Evolutionary conservation across 2,113 vertebrate species (phyloP), one percentile per base, ranked within the genome.

Genomic region (Tychaedon coryphoeus): DNA sequence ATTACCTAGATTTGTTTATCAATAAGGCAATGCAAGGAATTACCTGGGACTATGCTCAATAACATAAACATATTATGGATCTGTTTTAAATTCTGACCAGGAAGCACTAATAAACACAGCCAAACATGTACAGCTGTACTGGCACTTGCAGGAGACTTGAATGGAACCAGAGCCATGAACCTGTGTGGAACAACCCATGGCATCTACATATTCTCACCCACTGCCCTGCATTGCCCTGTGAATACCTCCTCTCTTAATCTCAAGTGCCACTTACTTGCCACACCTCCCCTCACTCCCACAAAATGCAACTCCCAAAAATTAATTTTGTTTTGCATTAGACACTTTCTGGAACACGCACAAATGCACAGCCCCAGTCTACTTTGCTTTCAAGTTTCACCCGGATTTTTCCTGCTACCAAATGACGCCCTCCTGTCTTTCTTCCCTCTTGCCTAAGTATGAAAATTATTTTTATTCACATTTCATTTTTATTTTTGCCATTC

Each of bases 151-250:
- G 38, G 58, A 17, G 7, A 50, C 50, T 23, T 58, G 45, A 71
- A 88, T 67, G n/a, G 33, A 86, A 60, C 12, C 0, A 1, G 20
- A 80, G 26, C 29, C 51, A 42, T 8, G 9, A 72, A 57, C 6
- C 31, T 8, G 2, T 4, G 6, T 15, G 33, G 19, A 65, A 33
- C 8, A 57, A 80, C 20, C 5, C 80, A 48, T 7, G 57, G 36
- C 25, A 50, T 10, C 13, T 23, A 40, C 9, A 13, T 15, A 61
- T 10, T 24, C 28, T 74, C 34, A 53, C 2, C 24, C 33, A 40
- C 24, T 2, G 0, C 50, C 29, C 24, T 34, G 5, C 1, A 2
- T 2, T 36, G 14, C 16, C 8, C 26, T 60, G 7, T 20, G 14
- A 71, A 51, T 11, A 45, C 3, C 14, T 19, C 19, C 42, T 75